Percentiles rank a stretch among this genome's conserved stretches.
Evolutionary conservation across 1,140 invertebrate species (phyloP).

Genomic region (Ectropis grisescens): DNA sequence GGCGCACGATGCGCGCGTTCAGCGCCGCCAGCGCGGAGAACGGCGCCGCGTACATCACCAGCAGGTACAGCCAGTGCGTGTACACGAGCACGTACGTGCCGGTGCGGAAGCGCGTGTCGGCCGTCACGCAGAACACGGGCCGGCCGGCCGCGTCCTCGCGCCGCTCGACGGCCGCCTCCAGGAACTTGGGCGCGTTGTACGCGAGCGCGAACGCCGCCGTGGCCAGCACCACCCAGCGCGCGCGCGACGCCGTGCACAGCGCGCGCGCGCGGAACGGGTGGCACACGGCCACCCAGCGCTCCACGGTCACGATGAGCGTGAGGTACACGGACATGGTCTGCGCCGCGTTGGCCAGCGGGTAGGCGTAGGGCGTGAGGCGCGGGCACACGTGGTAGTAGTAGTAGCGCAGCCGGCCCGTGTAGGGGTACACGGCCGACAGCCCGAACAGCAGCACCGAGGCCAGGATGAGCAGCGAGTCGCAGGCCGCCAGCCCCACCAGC

Average conservation of each 20-base stretch:
- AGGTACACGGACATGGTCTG: constrained; percentile 96
- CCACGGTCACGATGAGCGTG: constrained; percentile 94
- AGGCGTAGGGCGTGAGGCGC: constrained; percentile 85
- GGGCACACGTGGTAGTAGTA: constrained; percentile 88
- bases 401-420: constrained; percentile 79
- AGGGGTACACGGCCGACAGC: constrained; percentile 85
- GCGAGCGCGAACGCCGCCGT: constrained; percentile 86
- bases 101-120: constrained; percentile 76
- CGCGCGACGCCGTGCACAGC: constrained; percentile 91
- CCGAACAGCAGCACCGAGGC: constrained; percentile 91
- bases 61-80: constrained; percentile 92
- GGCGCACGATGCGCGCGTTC: constrained; percentile 90
- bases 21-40: constrained; percentile 87
- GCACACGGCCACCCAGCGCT: constrained; percentile 96
- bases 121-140: constrained; percentile 78
- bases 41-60: constrained; percentile 93
- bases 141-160: constrained; percentile 43
- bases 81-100: constrained; percentile 89
- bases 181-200: constrained; percentile 89
- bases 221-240: constrained; percentile 86
- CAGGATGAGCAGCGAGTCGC: constrained; percentile 90
- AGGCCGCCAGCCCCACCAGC: constrained; percentile 90
- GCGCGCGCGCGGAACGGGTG: constrained; percentile 90
- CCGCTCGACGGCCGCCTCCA: constrained; percentile 71
- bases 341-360: constrained; percentile 88